A percentile compares a stretch with the other conserved stretches of the same genome.
phyloP scores from a whole-genome alignment of 2,113 vertebrate species.

The Rhizomys pruinosus region DNA sequence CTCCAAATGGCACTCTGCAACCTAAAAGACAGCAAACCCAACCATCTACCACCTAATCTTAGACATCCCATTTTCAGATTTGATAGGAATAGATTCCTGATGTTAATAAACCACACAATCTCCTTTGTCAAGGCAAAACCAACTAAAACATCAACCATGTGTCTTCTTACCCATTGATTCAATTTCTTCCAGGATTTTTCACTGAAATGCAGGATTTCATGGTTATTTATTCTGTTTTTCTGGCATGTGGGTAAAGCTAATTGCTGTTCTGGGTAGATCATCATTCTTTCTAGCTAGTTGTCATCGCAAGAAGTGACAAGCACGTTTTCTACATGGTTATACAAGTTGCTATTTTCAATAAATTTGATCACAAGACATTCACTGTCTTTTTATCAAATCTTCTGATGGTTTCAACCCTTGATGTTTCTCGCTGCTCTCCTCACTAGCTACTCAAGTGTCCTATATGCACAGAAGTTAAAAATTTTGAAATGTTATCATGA shows the following conservation, averaged over 20 bases:
- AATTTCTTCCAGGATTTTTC: background rate
- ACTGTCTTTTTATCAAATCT: conserved; percentile 53
- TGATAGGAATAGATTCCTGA: background rate
- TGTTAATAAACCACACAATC: background rate
- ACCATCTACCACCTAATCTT: background rate
- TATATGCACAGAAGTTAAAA: background rate
- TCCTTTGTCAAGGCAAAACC: background rate
- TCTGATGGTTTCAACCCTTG: background rate
- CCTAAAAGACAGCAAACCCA: background rate
- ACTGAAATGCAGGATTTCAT: background rate
- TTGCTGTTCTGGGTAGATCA: background rate
- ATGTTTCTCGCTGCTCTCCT: background rate
- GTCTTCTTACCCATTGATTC: background rate
- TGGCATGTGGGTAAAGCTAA: background rate
- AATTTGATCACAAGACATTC: conserved; percentile 21
- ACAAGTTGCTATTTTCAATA: conserved; percentile 19
- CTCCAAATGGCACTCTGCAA: background rate
- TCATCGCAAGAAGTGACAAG: background rate
- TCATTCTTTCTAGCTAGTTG: background rate
- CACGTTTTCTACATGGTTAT: background rate
- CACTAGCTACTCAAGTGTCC: background rate
- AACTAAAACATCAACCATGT: background rate
- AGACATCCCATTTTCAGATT: background rate
- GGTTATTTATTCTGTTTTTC: conserved; percentile 28
- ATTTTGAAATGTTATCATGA: background rate